phyloP scores from a whole-genome alignment of 1,140 invertebrate genomes.

The Dreissena polymorpha region DNA sequence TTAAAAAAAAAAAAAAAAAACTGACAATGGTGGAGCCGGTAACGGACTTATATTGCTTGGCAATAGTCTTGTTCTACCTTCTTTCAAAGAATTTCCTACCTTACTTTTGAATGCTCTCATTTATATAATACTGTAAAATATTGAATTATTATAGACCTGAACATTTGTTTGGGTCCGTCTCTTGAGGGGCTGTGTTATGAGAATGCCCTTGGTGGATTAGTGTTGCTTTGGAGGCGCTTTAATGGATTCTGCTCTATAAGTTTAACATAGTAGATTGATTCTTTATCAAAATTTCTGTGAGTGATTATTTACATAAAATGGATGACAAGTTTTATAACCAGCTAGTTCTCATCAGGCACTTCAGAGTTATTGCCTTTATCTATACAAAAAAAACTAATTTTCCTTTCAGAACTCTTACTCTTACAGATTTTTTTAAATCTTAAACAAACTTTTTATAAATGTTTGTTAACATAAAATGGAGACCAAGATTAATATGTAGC shows the following conservation, averaged over 20 bases:
- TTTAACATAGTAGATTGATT: too few relatives aligned
- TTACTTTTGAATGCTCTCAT: not conserved
- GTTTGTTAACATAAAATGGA: not conserved
- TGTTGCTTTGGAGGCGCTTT: too few relatives aligned
- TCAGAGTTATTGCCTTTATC: not conserved
- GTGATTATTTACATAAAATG: not conserved
- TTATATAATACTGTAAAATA: not conserved
- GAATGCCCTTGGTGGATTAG: too few relatives aligned
- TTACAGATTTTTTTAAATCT: not conserved
- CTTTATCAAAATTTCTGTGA: not conserved
- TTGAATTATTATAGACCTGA: not conserved
- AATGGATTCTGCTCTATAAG: too few relatives aligned
- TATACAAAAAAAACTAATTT: not conserved
- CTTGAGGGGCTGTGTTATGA: too few relatives aligned
- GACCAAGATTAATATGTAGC: too few relatives aligned
- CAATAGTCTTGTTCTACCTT: too few relatives aligned
- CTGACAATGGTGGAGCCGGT: too few relatives aligned
- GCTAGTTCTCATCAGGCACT: not conserved
- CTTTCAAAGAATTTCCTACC: too few relatives aligned
- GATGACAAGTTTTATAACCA: not conserved
- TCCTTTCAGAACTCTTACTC: not conserved
- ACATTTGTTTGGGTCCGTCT: not conserved
- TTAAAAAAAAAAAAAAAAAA: too few relatives aligned
- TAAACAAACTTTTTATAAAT: not conserved
- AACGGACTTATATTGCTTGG: too few relatives aligned